phyloP scores from a whole-genome alignment of 2,888 invertebrate genomes.

The Strigamia crassipes region DNA sequence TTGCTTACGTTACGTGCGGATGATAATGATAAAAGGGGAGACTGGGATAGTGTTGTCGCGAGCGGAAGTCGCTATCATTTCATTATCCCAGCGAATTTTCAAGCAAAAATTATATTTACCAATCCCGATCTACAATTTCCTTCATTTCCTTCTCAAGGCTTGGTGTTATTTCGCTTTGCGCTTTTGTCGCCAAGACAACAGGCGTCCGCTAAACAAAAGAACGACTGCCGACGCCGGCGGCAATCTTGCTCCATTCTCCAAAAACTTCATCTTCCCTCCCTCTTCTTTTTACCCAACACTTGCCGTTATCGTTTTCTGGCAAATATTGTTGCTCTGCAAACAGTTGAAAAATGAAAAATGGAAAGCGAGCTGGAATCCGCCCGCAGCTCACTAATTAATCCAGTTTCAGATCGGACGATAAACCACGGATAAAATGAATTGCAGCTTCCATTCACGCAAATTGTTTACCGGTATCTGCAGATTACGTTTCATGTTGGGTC shows the following conservation, averaged over 20 bases:
- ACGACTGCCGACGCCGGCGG: background rate
- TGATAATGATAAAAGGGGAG: background rate
- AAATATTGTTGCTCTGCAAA: background rate
- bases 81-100: conserved; percentile 42
- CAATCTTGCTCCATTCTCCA: background rate
- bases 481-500: background rate
- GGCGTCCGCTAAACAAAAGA: background rate
- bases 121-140: conserved; percentile 46
- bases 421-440: background rate
- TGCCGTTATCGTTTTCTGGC: background rate
- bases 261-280: background rate
- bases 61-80: conserved; percentile 43
- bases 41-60: background rate
- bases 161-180: conserved; percentile 4
- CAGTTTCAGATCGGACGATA: background rate
- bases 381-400: background rate
- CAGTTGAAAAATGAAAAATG: conserved; percentile 10
- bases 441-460: background rate
- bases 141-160: conserved; percentile 37
- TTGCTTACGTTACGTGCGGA: too few relatives aligned
- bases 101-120: conserved; percentile 45
- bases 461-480: background rate
- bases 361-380: background rate
- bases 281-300: background rate
- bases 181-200: conserved; percentile 26